Evolutionary conservation across 2,888 invertebrate genomes (phyloP), one percentile per base, ranked within the genome.

Genomic region (Nemoura dubitans): DNA sequence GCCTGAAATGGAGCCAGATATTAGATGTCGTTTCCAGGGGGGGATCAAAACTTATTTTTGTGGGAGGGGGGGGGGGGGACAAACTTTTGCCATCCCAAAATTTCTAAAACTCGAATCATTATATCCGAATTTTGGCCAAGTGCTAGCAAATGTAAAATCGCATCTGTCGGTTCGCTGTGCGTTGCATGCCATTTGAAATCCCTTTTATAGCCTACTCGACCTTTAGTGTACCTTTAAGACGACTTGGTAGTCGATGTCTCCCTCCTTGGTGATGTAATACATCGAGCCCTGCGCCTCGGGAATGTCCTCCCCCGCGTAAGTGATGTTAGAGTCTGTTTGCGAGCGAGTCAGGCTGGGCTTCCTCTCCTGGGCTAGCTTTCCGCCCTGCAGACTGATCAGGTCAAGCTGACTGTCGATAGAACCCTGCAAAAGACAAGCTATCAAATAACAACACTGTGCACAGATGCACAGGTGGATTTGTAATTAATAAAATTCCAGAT

Each of bases 251-350:
- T 98, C 97, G 87, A 99, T 95, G 90, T 98, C 97, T 0, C 99
- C 99, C 89, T 98, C 98, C 89, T 96, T 96, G 36, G 98, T 98
- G 87, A 99, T 98, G 90, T 98, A 99, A 90, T 96, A 95, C 27
- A 95, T 93, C 0, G 99, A 96, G 0, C 98, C 98, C 0, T 97
- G 95, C 0, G 97, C 97, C 92, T 98, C 98, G 0, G 96, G 95
- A 87, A 96, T 94, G 90, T 98, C 98, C 89, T 97, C 97, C 0
- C 95, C 95, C 0, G 95, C 94, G 90, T 98, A 98, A 5, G 96
- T 96, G 86, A 98, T 98, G 90, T 98, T 97, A 0, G 98, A 97
- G 91, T 98, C 98, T 0, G 98, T 98, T 90, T 97, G 97, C 0
- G 98, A 98, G 85, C 98, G 93, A 0, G 96, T 95, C 87, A 97